These are phyloP conservation scores for Gymnoscelis rufifasciata DNA, from an alignment of 2,888 invertebrate genomes.

Conservation along the genomic window DNA sequence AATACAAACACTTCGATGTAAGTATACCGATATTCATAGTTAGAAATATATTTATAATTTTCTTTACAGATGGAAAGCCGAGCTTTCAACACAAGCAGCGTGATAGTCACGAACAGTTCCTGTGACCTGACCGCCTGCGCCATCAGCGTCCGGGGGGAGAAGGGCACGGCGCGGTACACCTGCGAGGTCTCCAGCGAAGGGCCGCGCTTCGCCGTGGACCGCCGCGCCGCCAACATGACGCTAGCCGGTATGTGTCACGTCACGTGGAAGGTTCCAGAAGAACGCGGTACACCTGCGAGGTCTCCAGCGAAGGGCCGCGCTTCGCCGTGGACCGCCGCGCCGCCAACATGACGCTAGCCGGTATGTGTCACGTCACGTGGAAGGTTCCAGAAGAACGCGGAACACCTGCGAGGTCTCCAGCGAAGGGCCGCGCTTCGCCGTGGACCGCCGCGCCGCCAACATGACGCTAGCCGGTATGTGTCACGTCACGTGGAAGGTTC, in stretches of 20 bases:
- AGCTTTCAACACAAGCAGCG: constrained; percentile 61
- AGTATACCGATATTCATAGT: too few species aligned
- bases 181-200: constrained; percentile 73
- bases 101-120: constrained; percentile 60
- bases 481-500: too few species aligned
- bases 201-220: constrained; percentile 66
- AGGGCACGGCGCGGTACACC: constrained; percentile 63
- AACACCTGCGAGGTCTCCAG: constrained; percentile 74
- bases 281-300: constrained; percentile 69
- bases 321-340: constrained; percentile 63
- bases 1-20: too few species aligned
- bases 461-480: constrained; percentile 59
- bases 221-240: constrained; percentile 63
- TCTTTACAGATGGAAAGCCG: constrained; percentile 55
- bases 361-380: too few species aligned
- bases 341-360: constrained; percentile 61
- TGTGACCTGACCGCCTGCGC: constrained; percentile 52
- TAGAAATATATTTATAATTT: too few species aligned
- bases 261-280: too few species aligned
- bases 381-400: too few species aligned
- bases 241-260: too few species aligned
- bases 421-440: constrained; percentile 67
- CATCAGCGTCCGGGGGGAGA: constrained; percentile 57
- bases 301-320: constrained; percentile 68
- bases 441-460: constrained; percentile 57